Conservation (phyloP, 2,888 invertebrate genomes). For the Drosophila anomalipes region DNA sequence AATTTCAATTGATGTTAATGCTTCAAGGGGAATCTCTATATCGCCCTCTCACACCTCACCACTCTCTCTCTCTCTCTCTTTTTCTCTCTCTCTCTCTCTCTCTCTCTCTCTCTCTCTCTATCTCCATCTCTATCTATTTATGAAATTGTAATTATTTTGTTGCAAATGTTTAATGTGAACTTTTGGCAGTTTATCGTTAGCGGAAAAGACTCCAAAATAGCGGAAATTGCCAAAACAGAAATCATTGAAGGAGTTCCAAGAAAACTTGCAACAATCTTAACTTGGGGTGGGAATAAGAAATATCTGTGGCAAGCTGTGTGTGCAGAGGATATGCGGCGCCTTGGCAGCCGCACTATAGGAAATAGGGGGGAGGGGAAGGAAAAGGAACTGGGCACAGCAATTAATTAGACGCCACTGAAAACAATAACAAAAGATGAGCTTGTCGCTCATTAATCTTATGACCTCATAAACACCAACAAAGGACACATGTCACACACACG, state of each 20-base stretch:
- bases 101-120: neutral
- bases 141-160: conserved; percentile 19
- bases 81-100: neutral
- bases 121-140: neutral
- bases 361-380: neutral
- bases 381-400: conserved; percentile 32
- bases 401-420: conserved; percentile 71
- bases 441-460: conserved; percentile 76
- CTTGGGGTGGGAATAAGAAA: neutral
- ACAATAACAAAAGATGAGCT: conserved; percentile 72
- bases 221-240: conserved; percentile 20
- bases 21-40: neutral
- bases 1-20: conserved; percentile 14
- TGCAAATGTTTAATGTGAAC: conserved; percentile 3
- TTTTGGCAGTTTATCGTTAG: neutral
- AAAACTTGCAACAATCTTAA: conserved; percentile 24
- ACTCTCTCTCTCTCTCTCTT: neutral
- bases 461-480: conserved; percentile 68
- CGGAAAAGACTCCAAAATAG: neutral
- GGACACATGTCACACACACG: conserved; percentile 53
- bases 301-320: conserved; percentile 10
- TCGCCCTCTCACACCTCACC: neutral
- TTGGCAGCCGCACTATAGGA: conserved; percentile 13
- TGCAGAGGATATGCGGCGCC: conserved; percentile 33
- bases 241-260: conserved; percentile 31